Evolutionary conservation across 2,113 vertebrate species (phyloP).

Genomic region (Sminthopsis crassicaudata): DNA sequence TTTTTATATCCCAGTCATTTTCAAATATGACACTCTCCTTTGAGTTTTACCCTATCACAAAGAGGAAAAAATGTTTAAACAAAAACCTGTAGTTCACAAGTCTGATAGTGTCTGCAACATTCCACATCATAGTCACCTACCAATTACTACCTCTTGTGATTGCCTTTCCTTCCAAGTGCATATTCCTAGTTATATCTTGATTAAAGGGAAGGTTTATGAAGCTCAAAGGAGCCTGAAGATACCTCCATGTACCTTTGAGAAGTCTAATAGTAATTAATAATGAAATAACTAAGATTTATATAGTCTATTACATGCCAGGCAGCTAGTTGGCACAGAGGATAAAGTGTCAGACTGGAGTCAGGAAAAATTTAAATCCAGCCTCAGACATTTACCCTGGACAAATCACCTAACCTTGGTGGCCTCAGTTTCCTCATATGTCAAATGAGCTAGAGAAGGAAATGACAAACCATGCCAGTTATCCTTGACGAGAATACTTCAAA

Average conservation of each 20-base stretch:
- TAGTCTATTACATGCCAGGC: neutral
- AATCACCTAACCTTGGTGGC: neutral
- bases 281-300: neutral
- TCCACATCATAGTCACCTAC: neutral
- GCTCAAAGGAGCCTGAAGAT: neutral
- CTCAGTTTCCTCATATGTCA: neutral
- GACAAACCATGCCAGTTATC: neutral
- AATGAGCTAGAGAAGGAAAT: neutral
- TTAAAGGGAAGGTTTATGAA: neutral
- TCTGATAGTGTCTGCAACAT: neutral
- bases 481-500: neutral
- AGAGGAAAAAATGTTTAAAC: neutral
- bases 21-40: neutral
- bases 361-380: neutral
- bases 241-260: neutral
- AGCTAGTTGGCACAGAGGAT: neutral
- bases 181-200: neutral
- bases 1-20: too few species aligned
- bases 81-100: neutral
- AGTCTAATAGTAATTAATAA: neutral
- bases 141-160: neutral
- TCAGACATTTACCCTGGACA: neutral
- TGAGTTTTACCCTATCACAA: neutral
- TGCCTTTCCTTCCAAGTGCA: neutral
- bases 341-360: neutral